A percentile compares a stretch with the other conserved stretches of the same genome.
These are phyloP conservation scores for Melanaphis sacchari DNA, from an alignment of 1,140 invertebrate species.

Conservation along the genomic window DNA sequence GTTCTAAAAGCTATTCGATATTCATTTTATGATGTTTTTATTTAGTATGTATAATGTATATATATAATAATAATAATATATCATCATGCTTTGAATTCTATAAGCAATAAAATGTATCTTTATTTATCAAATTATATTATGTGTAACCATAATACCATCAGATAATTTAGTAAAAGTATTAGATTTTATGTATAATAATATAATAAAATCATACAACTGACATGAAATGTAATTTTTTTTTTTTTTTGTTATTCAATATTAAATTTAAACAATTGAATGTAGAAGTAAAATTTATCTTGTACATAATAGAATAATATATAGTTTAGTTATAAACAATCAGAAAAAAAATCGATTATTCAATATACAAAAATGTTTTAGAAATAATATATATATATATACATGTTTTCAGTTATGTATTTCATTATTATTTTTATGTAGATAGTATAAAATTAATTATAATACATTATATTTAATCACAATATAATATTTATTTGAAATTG, in stretches of 20 bases:
- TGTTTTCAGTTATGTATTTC: too few species aligned
- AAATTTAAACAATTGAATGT: background rate
- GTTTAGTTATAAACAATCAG: background rate
- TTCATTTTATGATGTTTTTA: background rate
- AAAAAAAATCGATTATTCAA: too few species aligned
- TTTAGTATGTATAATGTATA: background rate
- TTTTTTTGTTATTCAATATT: background rate
- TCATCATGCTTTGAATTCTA: background rate
- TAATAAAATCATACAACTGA: background rate
- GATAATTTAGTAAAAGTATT: constrained; percentile 20
- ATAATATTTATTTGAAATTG: too few species aligned
- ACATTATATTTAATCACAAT: too few species aligned
- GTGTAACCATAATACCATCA: constrained; percentile 3
- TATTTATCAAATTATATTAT: background rate
- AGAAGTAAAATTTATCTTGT: background rate
- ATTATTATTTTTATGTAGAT: too few species aligned
- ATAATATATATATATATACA: too few species aligned
- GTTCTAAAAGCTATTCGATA: background rate
- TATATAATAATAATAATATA: background rate
- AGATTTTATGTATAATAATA: constrained; percentile 6
- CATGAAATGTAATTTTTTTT: background rate
- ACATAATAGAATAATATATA: background rate
- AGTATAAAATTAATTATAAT: too few species aligned
- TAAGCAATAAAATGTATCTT: background rate
- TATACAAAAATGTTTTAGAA: too few species aligned